These are phyloP conservation scores for Pollimyrus isidori DNA, from an alignment of 2,113 vertebrate genomes.

Conservation along the genomic window DNA sequence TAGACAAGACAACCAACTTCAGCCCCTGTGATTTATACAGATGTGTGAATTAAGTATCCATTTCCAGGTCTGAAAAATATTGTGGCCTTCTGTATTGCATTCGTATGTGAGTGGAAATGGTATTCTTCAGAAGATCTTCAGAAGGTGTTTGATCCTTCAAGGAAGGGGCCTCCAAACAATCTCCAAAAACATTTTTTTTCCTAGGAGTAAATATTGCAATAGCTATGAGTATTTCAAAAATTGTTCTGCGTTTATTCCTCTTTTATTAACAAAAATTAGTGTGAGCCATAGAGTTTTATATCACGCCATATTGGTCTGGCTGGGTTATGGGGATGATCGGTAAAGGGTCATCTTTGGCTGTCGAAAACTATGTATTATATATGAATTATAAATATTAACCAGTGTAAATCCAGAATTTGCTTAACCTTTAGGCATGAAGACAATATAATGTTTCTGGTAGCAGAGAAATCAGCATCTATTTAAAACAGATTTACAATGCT, in stretches of 20 bases:
- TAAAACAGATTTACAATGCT: background rate
- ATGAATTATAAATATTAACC: background rate
- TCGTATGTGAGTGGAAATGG: background rate
- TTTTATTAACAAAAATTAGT: background rate
- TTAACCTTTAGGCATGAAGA: background rate
- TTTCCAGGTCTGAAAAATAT: background rate
- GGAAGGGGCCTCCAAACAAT: background rate
- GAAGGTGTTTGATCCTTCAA: background rate
- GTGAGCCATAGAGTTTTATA: background rate
- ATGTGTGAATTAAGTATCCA: background rate
- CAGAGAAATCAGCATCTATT: background rate
- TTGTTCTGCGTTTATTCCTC: background rate
- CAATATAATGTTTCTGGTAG: background rate
- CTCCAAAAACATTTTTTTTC: background rate
- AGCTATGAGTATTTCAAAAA: background rate
- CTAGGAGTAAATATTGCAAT: background rate
- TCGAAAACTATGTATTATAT: background rate
- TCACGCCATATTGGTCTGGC: background rate
- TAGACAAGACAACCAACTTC: background rate
- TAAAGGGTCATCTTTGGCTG: background rate
- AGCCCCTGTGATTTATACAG: background rate
- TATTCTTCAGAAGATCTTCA: background rate
- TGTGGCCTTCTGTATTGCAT: background rate
- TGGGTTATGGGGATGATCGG: background rate
- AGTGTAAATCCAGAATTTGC: background rate